Evolutionary conservation across 2,113 vertebrate species (phyloP), one percentile per base, ranked within the genome.

Genomic region (Catharus bicknelli): DNA sequence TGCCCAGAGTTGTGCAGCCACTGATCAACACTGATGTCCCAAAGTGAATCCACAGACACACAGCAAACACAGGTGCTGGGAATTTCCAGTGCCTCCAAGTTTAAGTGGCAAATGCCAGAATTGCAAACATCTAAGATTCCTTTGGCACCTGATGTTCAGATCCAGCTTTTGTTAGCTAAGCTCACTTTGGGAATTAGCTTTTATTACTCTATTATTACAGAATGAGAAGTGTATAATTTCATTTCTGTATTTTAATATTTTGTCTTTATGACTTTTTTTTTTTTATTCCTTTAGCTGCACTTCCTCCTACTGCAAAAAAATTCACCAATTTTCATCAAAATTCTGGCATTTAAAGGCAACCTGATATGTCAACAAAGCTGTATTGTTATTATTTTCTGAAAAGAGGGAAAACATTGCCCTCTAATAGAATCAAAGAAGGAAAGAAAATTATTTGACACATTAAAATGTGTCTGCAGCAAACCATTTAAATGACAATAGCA

Each of bases 381-480:
- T 9, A 40, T 25, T 68, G 16, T 50, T 57, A 45, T 32, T 54
- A 30, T 91, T 84, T 83, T 93, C 63, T 53, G 16, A 48, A 74
- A 77, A 86, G 38, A 30, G 13, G 51, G 23, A 55, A 90, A 87
- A 40, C 7, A 10, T 20, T 86, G 47, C 47, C 47, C 53, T 77
- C 57, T 90, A 63, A 94, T 59, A 74, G 58, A 88, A 93, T 83
- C 9, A 57, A 74, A 72, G 38, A 38, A 81, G 10, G 38, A 32
- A 30, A 62, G 12, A 25, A 94, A 88, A 66, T 54, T 30, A 32
- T 42, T 38, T 62, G 34, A 78, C 59, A 74, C 57, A 74, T 74
- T 81, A 90, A 83, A 73, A 88, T 55, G 11, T 27, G 43, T 74
- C 78, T 90, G 36, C 62, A 80, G 51, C 7, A 9, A 91, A 26